phyloP scores from a whole-genome alignment of 2,888 invertebrate species.

The Apodemia mormo region DNA sequence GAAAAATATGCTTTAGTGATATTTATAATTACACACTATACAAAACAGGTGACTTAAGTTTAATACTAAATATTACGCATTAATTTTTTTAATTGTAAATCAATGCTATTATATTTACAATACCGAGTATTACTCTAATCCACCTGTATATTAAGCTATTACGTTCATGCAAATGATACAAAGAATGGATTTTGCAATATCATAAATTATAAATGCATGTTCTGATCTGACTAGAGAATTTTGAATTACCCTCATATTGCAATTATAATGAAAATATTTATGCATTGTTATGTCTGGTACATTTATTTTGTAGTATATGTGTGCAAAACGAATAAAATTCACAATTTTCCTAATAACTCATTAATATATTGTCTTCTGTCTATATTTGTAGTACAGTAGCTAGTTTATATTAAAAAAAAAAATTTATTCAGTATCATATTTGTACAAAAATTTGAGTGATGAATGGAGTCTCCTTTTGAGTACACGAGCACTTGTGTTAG shows the following conservation, averaged over 20 bases:
- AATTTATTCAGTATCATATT: no score
- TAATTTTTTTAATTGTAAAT: neutral
- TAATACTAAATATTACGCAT: conserved; percentile 23
- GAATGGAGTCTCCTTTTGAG: no score
- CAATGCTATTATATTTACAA: conserved; percentile 22
- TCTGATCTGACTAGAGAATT: conserved; percentile 74
- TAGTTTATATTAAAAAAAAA: no score
- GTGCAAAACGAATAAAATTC: no score
- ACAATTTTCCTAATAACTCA: no score
- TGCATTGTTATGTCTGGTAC: neutral
- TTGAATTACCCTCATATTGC: conserved; percentile 43
- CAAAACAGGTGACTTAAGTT: conserved; percentile 37
- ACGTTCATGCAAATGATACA: conserved; percentile 71
- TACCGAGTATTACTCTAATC: conserved; percentile 18
- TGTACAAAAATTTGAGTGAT: no score
- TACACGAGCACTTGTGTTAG: no score
- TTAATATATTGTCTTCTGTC: no score
- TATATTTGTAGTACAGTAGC: no score
- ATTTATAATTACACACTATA: conserved; percentile 58
- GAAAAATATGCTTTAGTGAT: conserved; percentile 72
- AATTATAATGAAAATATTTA: neutral
- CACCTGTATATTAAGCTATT: conserved; percentile 17
- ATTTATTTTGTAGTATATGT: neutral
- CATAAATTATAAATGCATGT: conserved; percentile 79
- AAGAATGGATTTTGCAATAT: conserved; percentile 39